phyloP scores from a whole-genome alignment of 2,113 vertebrate species.

The Phylloscopus trochilus region DNA sequence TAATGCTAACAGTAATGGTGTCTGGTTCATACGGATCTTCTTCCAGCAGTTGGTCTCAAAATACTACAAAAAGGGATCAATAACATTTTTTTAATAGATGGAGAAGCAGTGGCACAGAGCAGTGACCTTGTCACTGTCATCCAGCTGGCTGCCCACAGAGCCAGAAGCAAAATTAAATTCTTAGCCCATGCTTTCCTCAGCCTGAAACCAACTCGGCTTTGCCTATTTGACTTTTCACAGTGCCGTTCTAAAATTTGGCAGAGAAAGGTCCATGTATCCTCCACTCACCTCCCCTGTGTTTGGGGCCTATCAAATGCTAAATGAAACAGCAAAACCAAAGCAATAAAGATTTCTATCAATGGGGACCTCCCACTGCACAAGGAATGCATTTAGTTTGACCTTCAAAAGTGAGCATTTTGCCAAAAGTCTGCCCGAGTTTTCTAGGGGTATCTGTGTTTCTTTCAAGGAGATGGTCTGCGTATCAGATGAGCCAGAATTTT shows the following conservation, averaged over 20 bases:
- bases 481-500: background rate
- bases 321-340: conserved; percentile 21
- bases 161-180: background rate
- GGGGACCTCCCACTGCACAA: conserved; percentile 43
- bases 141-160: background rate
- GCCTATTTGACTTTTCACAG: background rate
- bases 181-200: background rate
- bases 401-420: conserved; percentile 23
- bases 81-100: background rate
- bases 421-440: background rate
- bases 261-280: background rate
- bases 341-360: conserved; percentile 49
- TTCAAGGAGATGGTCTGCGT: background rate
- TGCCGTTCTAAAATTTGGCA: background rate
- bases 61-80: background rate
- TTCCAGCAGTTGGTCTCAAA: background rate
- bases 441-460: background rate
- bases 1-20: background rate
- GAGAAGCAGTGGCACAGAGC: background rate
- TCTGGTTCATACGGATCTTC: background rate
- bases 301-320: conserved; percentile 15
- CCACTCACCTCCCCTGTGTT: background rate
- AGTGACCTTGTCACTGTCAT: background rate
- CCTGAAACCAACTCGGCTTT: background rate
- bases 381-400: conserved; percentile 42